Percentiles rank a stretch among this genome's conserved stretches.
Evolutionary conservation across 2,888 invertebrate genomes (phyloP).

Genomic region (Trachelus stipa): DNA sequence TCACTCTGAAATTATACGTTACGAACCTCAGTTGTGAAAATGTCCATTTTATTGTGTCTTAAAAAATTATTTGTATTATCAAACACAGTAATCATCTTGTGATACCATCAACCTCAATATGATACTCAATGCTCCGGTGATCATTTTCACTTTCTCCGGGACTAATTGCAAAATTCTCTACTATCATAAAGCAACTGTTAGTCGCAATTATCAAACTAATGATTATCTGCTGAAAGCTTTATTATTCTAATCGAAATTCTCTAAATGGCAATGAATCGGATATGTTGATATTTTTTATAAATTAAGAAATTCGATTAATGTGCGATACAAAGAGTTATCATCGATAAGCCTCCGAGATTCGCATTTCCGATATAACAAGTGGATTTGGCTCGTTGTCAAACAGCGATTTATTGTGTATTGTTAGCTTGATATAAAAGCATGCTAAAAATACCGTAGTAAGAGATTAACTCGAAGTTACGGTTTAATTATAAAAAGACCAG

Average conservation of each 20-base stretch:
- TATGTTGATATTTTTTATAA: neutral
- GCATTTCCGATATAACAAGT: neutral
- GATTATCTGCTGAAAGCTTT: neutral
- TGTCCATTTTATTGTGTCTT: neutral
- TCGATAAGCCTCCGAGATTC: neutral
- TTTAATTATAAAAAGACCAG: neutral
- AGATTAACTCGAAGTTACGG: neutral
- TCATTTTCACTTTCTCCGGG: neutral
- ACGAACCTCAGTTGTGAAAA: neutral
- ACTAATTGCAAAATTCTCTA: neutral
- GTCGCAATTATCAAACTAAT: neutral
- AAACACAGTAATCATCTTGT: neutral
- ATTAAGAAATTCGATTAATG: neutral
- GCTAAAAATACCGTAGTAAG: neutral
- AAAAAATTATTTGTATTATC: neutral
- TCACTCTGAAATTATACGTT: constrained; percentile 74
- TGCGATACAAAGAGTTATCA: neutral
- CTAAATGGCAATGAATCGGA: neutral
- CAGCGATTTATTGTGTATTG: neutral
- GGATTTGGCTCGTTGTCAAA: neutral
- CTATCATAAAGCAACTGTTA: neutral
- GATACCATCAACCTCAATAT: neutral
- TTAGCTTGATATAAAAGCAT: neutral
- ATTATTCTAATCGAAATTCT: neutral
- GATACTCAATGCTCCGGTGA: neutral